Percentiles rank a stretch among this genome's conserved stretches.
Evolutionary conservation across 2,888 invertebrate genomes (phyloP).

Genomic region (Plutella xylostella): DNA sequence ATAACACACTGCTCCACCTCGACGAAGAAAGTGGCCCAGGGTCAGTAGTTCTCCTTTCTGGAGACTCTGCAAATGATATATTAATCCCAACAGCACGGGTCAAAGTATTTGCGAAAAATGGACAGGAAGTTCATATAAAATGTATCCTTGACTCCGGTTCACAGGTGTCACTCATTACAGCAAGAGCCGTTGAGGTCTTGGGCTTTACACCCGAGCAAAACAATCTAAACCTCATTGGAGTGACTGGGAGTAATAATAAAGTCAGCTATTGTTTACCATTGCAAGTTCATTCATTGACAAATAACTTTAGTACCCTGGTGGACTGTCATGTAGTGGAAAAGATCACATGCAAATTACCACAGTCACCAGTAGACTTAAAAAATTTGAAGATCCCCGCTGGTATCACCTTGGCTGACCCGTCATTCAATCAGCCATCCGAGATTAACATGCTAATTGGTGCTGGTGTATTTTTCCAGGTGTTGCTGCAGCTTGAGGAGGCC

Average conservation of each 20-base stretch:
- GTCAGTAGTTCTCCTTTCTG: conserved; percentile 17
- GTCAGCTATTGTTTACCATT: neutral
- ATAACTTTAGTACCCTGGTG: neutral
- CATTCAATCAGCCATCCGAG: neutral
- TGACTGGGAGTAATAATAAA: neutral
- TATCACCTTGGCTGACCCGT: neutral
- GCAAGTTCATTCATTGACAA: neutral
- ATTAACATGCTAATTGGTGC: neutral
- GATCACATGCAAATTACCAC: neutral
- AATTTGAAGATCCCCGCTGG: neutral
- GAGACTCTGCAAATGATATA: conserved; percentile 13
- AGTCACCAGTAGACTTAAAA: neutral
- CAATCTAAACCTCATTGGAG: neutral
- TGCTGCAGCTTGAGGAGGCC: neutral
- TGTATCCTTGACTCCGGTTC: neutral
- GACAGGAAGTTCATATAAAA: neutral
- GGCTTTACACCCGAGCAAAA: neutral
- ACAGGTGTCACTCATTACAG: neutral
- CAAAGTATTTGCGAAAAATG: neutral
- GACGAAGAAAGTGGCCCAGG: conserved; percentile 15
- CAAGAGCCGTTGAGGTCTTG: neutral
- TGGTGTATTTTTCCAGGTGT: neutral
- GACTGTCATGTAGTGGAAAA: neutral
- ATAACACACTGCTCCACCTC: conserved; percentile 14
- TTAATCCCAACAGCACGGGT: conserved; percentile 4